Percentiles rank a stretch among this genome's conserved stretches.
Evolutionary conservation across 2,888 invertebrate species (phyloP).

Genomic region (Pandemis cinnamomeana): DNA sequence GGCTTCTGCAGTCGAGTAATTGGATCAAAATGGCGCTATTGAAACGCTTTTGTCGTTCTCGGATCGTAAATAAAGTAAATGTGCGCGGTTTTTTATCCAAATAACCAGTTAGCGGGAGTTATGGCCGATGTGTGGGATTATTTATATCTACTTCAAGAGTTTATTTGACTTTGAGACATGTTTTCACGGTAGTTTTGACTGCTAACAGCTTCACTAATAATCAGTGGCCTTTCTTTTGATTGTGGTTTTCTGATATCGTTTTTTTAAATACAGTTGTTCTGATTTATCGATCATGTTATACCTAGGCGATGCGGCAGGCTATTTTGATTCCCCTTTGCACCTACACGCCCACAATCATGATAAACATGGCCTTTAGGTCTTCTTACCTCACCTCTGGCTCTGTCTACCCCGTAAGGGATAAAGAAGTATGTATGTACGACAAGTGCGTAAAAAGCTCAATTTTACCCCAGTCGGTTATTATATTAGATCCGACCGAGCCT

Average conservation of each 20-base stretch:
- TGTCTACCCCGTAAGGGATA: too few species aligned
- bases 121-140: constrained; percentile 12
- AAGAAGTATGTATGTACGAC: too few species aligned
- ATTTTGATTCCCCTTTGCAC: too few species aligned
- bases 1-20: background rate
- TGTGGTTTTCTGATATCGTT: background rate
- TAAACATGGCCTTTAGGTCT: too few species aligned
- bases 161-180: constrained; percentile 35
- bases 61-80: constrained; percentile 32
- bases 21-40: background rate
- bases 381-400: too few species aligned
- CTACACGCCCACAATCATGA: too few species aligned
- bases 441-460: too few species aligned
- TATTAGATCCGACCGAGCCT: too few species aligned
- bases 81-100: constrained; percentile 18
- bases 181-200: constrained; percentile 23
- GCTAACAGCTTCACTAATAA: constrained; percentile 22
- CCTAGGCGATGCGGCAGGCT: too few species aligned
- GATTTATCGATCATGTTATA: too few species aligned
- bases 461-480: too few species aligned
- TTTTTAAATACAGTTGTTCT: too few species aligned
- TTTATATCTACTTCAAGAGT: constrained; percentile 20
- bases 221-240: constrained; percentile 8
- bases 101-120: constrained; percentile 33
- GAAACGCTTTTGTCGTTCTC: constrained; percentile 3